A percentile compares a stretch with the other conserved stretches of the same genome.
phyloP scores from a whole-genome alignment of 2,797 vertebrate species.

The Aeoliscus strigatus region DNA sequence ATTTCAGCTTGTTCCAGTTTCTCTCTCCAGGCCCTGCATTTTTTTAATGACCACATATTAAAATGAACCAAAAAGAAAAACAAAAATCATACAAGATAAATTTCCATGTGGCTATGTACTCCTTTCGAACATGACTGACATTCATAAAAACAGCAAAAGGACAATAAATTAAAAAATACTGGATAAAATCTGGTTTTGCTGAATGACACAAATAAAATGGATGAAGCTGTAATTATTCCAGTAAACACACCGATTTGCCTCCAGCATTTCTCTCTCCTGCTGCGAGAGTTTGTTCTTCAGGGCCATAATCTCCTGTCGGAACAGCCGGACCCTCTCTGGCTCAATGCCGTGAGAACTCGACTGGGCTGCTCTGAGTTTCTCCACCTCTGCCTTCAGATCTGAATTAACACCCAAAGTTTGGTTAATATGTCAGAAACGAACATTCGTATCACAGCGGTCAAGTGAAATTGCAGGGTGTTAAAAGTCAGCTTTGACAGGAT shows the following conservation, averaged over 20 bases:
- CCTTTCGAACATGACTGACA: too few species aligned
- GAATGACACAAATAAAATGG: background rate
- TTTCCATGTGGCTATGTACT: too few species aligned
- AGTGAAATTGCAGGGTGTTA: too few species aligned
- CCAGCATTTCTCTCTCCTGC: conserved; percentile 86
- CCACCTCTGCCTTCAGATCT: conserved; percentile 96
- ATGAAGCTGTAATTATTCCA: conserved; percentile 2
- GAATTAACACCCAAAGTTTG: conserved; percentile 14
- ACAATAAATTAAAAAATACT: too few species aligned
- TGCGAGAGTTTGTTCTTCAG: conserved; percentile 82
- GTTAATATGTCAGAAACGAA: too few species aligned
- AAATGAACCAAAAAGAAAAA: background rate
- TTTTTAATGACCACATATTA: background rate
- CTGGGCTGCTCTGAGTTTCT: conserved; percentile 88
- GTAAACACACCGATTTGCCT: conserved; percentile 82
- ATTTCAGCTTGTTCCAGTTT: conserved; percentile 90
- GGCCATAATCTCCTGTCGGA: conserved; percentile 83
- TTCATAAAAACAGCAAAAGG: too few species aligned
- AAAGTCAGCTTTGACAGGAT: too few species aligned
- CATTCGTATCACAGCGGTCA: too few species aligned
- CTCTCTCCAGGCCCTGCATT: conserved; percentile 85
- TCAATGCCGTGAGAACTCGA: conserved; percentile 79
- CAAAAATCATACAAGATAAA: too few species aligned
- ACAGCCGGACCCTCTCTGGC: conserved; percentile 82
- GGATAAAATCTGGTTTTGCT: background rate